These are phyloP conservation scores for Cariama cristata DNA, from an alignment of 2,113 vertebrate species.

Conservation along the genomic window DNA sequence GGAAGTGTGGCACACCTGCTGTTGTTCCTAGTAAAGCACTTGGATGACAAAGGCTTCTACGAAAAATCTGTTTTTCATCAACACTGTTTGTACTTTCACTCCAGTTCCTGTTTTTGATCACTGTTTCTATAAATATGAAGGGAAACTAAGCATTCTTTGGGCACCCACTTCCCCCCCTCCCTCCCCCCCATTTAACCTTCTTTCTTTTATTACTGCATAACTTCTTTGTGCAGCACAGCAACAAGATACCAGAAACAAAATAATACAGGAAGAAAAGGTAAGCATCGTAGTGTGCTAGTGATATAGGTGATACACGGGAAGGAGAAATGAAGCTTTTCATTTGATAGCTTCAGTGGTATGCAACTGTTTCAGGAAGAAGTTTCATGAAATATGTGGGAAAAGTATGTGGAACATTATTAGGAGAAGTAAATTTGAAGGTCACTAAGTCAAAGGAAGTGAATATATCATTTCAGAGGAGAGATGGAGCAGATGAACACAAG, in stretches of 20 bases:
- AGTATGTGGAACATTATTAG: neutral
- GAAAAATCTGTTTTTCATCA: neutral
- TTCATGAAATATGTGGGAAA: neutral
- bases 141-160: neutral
- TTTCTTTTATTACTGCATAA: neutral
- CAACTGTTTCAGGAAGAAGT: neutral
- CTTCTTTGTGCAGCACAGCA: neutral
- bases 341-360: neutral
- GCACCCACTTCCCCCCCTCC: neutral
- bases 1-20: neutral
- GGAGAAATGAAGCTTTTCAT: neutral
- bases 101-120: neutral
- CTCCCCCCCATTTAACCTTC: neutral
- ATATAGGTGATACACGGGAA: rapidly evolving
- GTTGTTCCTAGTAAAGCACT: neutral
- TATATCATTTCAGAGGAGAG: neutral
- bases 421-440: neutral
- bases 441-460: neutral
- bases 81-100: neutral
- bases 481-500: neutral
- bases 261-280: neutral
- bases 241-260: neutral
- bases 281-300: neutral
- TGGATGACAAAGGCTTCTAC: neutral
- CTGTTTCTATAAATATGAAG: neutral